Evolutionary conservation across 64 coral and sea anemone species (phyloP).

Genomic region (Exaiptasia diaphana): DNA sequence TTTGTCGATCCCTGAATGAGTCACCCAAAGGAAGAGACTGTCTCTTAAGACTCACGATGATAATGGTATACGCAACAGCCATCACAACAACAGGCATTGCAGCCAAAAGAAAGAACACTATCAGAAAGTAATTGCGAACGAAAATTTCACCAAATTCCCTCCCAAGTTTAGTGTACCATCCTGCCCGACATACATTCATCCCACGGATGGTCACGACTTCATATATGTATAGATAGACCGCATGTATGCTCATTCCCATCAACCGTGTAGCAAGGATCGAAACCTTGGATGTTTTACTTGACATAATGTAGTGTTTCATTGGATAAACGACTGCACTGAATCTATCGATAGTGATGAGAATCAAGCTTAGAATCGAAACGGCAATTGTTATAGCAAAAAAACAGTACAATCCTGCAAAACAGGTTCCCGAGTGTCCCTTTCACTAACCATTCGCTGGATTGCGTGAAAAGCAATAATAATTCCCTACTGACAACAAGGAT

Average conservation of each 20-base stretch:
- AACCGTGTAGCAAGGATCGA: not conserved
- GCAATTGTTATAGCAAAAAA: conserved; percentile 56
- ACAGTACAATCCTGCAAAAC: conserved; percentile 30
- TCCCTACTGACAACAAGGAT: conserved; percentile 3
- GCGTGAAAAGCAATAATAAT: not conserved
- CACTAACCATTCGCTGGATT: no score
- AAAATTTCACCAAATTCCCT: not conserved
- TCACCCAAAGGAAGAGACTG: conserved; percentile 10
- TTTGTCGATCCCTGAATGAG: conserved; percentile 4
- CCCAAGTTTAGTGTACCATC: not conserved
- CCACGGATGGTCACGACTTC: not conserved
- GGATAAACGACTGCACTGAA: conserved; percentile 73
- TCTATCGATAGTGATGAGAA: conserved; percentile 59
- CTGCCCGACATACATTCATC: not conserved
- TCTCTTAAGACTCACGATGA: conserved; percentile 27
- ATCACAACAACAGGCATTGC: conserved; percentile 2
- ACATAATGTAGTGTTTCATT: conserved; percentile 42
- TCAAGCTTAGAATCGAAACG: conserved; percentile 55
- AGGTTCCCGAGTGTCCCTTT: conserved; percentile 11
- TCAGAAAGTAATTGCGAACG: conserved; percentile 5
- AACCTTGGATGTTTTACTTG: not conserved
- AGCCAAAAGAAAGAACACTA: not conserved
- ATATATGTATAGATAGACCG: conserved; percentile 28
- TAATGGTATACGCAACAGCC: conserved; percentile 17
- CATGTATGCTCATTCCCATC: not conserved